These are phyloP conservation scores for Colaptes auratus DNA, from an alignment of 2,113 vertebrate genomes.

Conservation along the genomic window DNA sequence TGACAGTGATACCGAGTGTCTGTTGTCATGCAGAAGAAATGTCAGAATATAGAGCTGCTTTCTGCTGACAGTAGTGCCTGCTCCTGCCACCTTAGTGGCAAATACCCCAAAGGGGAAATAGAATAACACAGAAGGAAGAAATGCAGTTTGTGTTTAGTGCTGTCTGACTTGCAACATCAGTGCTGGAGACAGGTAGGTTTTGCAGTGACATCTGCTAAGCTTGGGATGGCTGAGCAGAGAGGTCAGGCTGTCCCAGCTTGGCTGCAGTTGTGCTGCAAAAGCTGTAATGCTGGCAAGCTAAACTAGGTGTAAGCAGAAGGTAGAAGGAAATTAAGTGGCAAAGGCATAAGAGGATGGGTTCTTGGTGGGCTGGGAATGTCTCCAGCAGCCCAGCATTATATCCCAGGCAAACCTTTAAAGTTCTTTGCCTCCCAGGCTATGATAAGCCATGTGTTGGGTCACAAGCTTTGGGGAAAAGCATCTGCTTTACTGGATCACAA, in stretches of 20 bases:
- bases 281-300: neutral
- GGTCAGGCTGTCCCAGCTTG: neutral
- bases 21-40: neutral
- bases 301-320: neutral
- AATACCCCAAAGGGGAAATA: neutral
- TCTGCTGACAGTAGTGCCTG: neutral
- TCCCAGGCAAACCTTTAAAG: conserved; percentile 13
- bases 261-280: neutral
- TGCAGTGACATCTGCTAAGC: neutral
- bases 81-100: neutral
- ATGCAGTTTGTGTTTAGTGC: neutral
- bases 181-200: neutral
- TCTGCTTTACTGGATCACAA: neutral
- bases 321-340: neutral
- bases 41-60: neutral
- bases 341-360: neutral
- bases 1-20: neutral
- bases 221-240: neutral
- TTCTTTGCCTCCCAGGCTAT: conserved; percentile 13
- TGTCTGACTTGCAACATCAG: neutral
- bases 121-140: neutral
- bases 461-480: neutral
- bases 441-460: neutral
- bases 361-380: neutral
- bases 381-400: neutral